Percentiles rank a stretch among this genome's conserved stretches.
Conservation (phyloP, 2,113 vertebrate genomes). For the Malurus elegans region DNA sequence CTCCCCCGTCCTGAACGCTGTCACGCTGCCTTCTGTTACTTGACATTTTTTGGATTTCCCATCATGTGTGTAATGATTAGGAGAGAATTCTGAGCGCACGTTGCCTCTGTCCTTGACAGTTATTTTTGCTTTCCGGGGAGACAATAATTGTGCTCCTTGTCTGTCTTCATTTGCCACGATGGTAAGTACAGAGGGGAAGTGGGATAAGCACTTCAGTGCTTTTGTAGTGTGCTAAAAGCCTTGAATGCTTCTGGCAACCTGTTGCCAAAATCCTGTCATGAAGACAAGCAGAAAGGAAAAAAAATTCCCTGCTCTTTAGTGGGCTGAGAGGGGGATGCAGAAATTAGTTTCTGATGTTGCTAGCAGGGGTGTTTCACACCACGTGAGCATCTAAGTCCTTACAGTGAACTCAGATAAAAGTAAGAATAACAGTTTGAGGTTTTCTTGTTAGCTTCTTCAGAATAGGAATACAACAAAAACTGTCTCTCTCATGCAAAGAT, state of each 20-base stretch:
- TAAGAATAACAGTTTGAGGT: background rate
- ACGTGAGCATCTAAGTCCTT: background rate
- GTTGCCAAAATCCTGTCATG: background rate
- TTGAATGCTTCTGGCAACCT: constrained; percentile 21
- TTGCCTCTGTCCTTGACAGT: constrained; percentile 41
- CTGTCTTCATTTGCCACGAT: background rate
- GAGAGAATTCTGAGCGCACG: background rate
- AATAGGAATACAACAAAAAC: background rate
- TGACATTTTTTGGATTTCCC: constrained; percentile 22
- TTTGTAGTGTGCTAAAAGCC: background rate
- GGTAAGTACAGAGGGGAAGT: background rate
- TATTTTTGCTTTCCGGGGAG: constrained; percentile 24
- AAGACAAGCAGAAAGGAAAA: background rate
- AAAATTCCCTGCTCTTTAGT: background rate
- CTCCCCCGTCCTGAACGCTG: background rate
- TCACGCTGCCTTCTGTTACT: constrained; percentile 7
- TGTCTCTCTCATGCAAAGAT: background rate
- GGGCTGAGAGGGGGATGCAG: background rate
- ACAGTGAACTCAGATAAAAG: background rate
- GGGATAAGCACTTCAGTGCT: background rate
- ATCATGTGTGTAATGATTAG: background rate
- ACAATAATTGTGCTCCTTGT: constrained; percentile 11
- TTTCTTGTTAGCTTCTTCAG: background rate
- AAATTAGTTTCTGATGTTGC: background rate
- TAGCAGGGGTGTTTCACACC: background rate